Evolutionary conservation across 2,113 vertebrate genomes (phyloP).

Genomic region (Cryptoleucopteryx plumbea): DNA sequence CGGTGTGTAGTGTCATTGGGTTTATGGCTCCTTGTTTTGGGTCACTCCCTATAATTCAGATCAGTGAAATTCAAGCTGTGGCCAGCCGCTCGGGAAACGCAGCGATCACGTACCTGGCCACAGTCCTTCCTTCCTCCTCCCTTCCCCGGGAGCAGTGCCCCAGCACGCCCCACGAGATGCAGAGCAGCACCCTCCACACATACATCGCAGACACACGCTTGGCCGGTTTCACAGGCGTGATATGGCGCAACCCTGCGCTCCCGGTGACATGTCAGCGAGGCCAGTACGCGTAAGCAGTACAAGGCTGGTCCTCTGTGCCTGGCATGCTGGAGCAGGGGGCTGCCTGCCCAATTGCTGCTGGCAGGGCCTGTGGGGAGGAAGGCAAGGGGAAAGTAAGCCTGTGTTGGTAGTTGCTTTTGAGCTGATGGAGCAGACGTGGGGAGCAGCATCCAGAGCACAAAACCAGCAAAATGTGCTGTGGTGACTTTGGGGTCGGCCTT

Average conservation of each 20-base stretch:
- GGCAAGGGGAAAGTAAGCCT: neutral
- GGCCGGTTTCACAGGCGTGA: neutral
- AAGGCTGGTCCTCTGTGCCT: neutral
- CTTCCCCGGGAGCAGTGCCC: neutral
- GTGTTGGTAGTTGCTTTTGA: neutral
- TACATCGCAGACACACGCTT: rapidly evolving
- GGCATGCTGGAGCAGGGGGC: neutral
- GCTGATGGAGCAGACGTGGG: rapidly evolving
- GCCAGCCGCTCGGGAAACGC: rapidly evolving
- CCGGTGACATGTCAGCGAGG: neutral
- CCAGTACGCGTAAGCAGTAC: rapidly evolving
- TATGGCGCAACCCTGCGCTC: rapidly evolving
- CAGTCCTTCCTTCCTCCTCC: neutral
- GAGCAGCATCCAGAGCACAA: neutral
- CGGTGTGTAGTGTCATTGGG: rapidly evolving
- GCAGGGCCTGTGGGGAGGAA: neutral
- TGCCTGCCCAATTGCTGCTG: rapidly evolving
- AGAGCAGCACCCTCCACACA: neutral
- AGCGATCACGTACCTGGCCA: rapidly evolving
- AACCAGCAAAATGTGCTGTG: neutral
- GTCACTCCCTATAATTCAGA: neutral
- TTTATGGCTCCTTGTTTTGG: neutral
- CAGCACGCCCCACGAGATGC: rapidly evolving
- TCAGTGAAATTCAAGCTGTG: neutral
- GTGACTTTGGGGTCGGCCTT: neutral